Percentiles rank a stretch among this genome's conserved stretches.
phyloP scores from a whole-genome alignment of 2,888 invertebrate genomes.

The Chrysodeixis includens region DNA sequence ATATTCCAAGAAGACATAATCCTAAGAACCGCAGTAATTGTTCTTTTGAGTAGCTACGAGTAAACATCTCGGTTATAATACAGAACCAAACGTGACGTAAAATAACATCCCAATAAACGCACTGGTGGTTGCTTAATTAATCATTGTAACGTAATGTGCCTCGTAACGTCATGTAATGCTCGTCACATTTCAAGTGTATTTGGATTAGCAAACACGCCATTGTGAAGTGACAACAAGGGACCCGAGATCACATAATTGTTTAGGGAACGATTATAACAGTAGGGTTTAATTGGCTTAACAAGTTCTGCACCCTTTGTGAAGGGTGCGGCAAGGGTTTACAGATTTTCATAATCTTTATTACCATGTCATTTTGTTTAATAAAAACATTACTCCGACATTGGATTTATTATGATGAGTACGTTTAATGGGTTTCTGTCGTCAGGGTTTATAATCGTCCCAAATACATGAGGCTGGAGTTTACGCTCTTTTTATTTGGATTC shows the following conservation, averaged over 20 bases:
- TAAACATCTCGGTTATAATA: conserved; percentile 20
- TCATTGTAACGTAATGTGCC: conserved; percentile 46
- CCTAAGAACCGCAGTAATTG: conserved; percentile 27
- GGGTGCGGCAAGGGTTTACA: conserved; percentile 68
- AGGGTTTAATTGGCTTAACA: conserved; percentile 84
- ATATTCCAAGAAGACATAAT: conserved; percentile 25
- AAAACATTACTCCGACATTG: conserved; percentile 49
- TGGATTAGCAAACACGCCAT: conserved; percentile 74
- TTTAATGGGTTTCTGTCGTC: conserved; percentile 33
- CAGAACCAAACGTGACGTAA: conserved; percentile 22
- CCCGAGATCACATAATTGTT: conserved; percentile 82
- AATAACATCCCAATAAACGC: conserved; percentile 42
- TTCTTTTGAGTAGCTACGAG: conserved; percentile 18
- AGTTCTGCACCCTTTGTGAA: conserved; percentile 76
- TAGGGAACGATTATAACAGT: conserved; percentile 80
- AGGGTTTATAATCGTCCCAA: conserved; percentile 13
- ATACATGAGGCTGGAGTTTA: conserved; percentile 20
- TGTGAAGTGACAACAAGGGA: conserved; percentile 76
- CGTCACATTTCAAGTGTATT: conserved; percentile 64
- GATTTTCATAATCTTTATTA: conserved; percentile 66
- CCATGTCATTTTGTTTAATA: conserved; percentile 57
- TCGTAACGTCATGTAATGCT: conserved; percentile 58
- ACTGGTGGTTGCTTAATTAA: conserved; percentile 52
- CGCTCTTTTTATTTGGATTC: conserved; percentile 38
- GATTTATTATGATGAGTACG: conserved; percentile 26